Evolutionary conservation across 2,113 vertebrate genomes (phyloP).

Genomic region (Syrmaticus mikado): DNA sequence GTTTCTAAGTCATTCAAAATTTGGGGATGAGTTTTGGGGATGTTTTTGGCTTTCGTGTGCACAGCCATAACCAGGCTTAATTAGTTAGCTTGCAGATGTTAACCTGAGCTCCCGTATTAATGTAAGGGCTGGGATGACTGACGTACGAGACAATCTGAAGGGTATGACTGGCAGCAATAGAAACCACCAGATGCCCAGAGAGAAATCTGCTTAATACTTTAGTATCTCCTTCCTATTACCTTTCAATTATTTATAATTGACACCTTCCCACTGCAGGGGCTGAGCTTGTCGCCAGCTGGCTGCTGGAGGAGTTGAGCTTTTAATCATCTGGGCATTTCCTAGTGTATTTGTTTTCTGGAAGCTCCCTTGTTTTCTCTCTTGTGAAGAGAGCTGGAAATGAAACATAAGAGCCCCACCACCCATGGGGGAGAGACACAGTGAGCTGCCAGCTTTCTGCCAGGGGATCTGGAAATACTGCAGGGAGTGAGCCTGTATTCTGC

Average conservation of each 20-base stretch:
- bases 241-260: slow-evolving; percentile 77
- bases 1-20: not conserved
- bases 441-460: not conserved
- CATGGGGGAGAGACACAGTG: accelerated
- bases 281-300: slow-evolving; percentile 63
- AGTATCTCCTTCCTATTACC: slow-evolving; percentile 61
- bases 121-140: not conserved
- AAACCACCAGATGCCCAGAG: slow-evolving; percentile 49
- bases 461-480: not conserved
- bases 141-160: not conserved
- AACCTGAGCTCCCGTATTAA: slow-evolving; percentile 7
- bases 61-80: not conserved
- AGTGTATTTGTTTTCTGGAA: slow-evolving; percentile 49
- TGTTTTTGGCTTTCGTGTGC: not conserved
- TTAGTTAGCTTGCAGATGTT: not conserved
- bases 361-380: slow-evolving; percentile 22
- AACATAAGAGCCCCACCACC: not conserved
- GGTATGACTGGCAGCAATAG: slow-evolving; percentile 50
- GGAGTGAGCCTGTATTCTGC: accelerated
- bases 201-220: slow-evolving; percentile 70
- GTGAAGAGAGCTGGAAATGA: not conserved
- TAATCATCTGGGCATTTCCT: slow-evolving; percentile 38
- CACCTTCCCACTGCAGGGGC: slow-evolving; percentile 7
- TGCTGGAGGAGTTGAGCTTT: slow-evolving; percentile 65
- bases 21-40: not conserved